Conservation (phyloP, 2,797 vertebrate species). For the Sebastes miniatus region DNA sequence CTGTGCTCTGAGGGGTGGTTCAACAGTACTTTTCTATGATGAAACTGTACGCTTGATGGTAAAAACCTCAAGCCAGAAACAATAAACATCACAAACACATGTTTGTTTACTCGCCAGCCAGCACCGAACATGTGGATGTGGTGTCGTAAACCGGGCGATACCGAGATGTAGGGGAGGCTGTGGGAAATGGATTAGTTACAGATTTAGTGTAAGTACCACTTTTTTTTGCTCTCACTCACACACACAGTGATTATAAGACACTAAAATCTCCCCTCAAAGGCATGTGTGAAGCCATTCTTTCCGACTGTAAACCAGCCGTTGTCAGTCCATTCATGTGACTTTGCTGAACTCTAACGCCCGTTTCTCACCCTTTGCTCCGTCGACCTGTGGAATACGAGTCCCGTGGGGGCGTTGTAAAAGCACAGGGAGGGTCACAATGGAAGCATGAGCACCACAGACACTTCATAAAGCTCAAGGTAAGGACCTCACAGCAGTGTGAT, state of each 20-base stretch:
- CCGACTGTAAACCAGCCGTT: slow-evolving; percentile 46
- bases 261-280: slow-evolving; percentile 37
- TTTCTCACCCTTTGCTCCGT: slow-evolving; percentile 42
- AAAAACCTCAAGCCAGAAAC: slow-evolving; percentile 75
- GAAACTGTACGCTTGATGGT: slow-evolving; percentile 63
- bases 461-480: slow-evolving; percentile 28
- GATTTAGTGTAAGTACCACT: slow-evolving; percentile 46
- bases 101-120: slow-evolving; percentile 70
- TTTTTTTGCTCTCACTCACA: neutral
- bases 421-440: neutral
- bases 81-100: slow-evolving; percentile 75
- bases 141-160: slow-evolving; percentile 57
- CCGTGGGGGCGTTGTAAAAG: slow-evolving; percentile 42
- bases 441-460: slow-evolving; percentile 39
- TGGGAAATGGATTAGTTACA: slow-evolving; percentile 72
- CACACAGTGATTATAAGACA: neutral
- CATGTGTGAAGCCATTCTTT: slow-evolving; percentile 49
- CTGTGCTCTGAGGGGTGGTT: slow-evolving; percentile 52
- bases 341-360: slow-evolving; percentile 34
- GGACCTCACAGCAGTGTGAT: slow-evolving; percentile 34
- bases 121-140: slow-evolving; percentile 62
- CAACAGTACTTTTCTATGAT: slow-evolving; percentile 50
- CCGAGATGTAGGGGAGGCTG: slow-evolving; percentile 35
- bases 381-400: slow-evolving; percentile 44
- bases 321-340: slow-evolving; percentile 47